Conservation (phyloP, 2,797 vertebrate genomes). For the Benthosema pterotum region DNA sequence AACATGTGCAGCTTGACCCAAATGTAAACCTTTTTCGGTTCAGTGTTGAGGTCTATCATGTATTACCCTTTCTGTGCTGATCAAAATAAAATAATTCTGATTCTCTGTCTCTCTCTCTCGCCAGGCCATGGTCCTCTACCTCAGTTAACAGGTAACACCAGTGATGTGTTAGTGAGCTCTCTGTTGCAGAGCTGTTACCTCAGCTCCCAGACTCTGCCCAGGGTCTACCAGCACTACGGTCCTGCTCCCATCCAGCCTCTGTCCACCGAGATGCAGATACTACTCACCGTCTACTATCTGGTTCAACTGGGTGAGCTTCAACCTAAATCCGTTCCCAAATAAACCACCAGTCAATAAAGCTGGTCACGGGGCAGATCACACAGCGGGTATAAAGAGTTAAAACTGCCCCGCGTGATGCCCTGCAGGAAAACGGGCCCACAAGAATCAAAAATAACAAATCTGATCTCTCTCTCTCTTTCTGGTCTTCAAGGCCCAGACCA, state of each 20-base stretch:
- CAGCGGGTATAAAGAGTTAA: too few species aligned
- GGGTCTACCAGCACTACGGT: constrained; percentile 90
- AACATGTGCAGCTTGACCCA: too few species aligned
- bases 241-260: constrained; percentile 88
- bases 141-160: constrained; percentile 90
- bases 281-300: constrained; percentile 97
- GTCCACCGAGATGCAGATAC: constrained; percentile 95
- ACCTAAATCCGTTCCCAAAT: too few species aligned
- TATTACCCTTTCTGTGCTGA: too few species aligned
- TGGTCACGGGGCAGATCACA: too few species aligned
- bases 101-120: neutral
- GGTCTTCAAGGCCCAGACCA: constrained; percentile 90
- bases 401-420: too few species aligned
- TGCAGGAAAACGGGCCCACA: too few species aligned
- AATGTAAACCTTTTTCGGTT: too few species aligned
- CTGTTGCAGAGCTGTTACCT: constrained; percentile 91
- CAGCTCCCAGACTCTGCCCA: constrained; percentile 90
- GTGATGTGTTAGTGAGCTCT: constrained; percentile 89
- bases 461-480: neutral
- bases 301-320: constrained; percentile 95
- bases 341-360: too few species aligned
- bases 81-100: too few species aligned
- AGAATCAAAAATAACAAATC: too few species aligned
- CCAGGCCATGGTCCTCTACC: constrained; percentile 94
- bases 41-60: too few species aligned